A percentile compares a stretch with the other conserved stretches of the same genome.
These are phyloP conservation scores for Campoletis raptor DNA, from an alignment of 2,888 invertebrate species.

Conservation along the genomic window DNA sequence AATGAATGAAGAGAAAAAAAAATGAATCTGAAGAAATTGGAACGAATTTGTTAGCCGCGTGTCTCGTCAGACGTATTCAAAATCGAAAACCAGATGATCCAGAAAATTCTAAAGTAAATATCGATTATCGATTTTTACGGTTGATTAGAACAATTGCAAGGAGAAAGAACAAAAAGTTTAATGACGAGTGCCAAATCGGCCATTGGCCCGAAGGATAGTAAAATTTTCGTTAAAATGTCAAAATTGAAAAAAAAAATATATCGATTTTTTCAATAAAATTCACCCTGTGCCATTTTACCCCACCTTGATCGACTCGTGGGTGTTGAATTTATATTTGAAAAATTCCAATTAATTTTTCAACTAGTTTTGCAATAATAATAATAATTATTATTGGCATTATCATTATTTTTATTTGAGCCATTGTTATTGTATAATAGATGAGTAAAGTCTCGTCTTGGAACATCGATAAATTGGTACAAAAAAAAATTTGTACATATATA, in stretches of 20 bases:
- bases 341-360: neutral
- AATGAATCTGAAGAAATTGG: neutral
- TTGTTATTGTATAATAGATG: conserved; percentile 3
- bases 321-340: neutral
- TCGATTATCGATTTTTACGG: neutral
- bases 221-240: neutral
- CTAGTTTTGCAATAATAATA: neutral
- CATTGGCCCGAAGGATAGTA: neutral
- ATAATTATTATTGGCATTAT: neutral
- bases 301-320: neutral
- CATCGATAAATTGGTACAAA: neutral
- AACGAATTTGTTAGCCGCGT: neutral
- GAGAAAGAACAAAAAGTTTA: neutral
- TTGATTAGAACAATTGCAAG: neutral
- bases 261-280: neutral
- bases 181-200: neutral
- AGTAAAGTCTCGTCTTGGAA: conserved; percentile 1
- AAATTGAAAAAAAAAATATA: neutral
- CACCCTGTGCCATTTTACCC: neutral
- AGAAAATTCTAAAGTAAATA: neutral
- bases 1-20: neutral
- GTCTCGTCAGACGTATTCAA: neutral
- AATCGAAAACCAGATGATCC: neutral
- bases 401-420: neutral
- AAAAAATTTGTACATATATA: neutral